These are phyloP conservation scores for Caracal caracal DNA, from an alignment of 2,113 vertebrate genomes.

Conservation along the genomic window DNA sequence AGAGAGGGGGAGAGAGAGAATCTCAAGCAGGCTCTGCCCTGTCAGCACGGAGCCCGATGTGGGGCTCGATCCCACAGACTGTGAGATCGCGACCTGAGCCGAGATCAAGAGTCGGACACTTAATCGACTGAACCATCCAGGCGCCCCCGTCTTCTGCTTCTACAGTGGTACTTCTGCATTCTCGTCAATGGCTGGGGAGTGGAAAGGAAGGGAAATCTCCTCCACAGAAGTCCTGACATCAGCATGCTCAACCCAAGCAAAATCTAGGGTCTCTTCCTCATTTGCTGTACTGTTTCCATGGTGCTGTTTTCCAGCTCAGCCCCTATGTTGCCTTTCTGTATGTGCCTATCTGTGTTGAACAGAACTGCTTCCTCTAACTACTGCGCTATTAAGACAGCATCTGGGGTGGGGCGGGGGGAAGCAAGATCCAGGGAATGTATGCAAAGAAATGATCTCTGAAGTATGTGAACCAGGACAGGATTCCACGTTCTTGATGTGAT, in stretches of 20 bases:
- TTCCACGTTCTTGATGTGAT: not conserved
- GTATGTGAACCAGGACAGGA: not conserved
- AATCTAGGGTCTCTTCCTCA: not conserved
- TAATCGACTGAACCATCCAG: too few species aligned
- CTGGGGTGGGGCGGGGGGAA: fast-evolving
- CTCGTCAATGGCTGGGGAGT: not conserved
- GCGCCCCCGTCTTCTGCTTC: not conserved
- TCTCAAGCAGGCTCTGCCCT: too few species aligned
- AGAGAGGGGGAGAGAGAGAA: too few species aligned
- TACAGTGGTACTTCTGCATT: not conserved
- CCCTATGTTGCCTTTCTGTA: constrained; percentile 8
- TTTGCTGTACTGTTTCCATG: not conserved
- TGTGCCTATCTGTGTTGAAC: not conserved
- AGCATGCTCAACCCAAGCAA: not conserved
- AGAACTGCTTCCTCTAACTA: constrained; percentile 16
- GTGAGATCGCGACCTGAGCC: too few species aligned
- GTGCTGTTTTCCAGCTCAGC: not conserved
- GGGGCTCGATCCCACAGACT: too few species aligned
- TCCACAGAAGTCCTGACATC: not conserved
- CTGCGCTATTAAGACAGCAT: not conserved
- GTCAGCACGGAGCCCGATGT: too few species aligned
- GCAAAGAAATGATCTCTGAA: constrained; percentile 11
- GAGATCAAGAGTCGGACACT: too few species aligned
- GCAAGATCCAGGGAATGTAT: not conserved
- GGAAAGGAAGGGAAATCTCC: not conserved